phyloP scores from a whole-genome alignment of 2,888 invertebrate genomes.

The Kryphioiulus occultus region DNA sequence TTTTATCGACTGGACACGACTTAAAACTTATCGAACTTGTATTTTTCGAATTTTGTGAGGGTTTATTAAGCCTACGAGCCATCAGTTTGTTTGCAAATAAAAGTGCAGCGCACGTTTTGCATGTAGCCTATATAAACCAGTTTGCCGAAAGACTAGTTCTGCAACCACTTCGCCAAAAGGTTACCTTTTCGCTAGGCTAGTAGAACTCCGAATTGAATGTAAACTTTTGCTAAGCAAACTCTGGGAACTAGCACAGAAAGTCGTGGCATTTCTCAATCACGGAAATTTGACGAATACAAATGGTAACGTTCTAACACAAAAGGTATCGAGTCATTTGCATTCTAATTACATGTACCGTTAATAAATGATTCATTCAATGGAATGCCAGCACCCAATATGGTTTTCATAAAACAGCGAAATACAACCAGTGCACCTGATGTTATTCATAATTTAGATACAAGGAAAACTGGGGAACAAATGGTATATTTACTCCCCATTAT shows the following conservation, averaged over 20 bases:
- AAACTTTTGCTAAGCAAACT: slow-evolving; percentile 8
- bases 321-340: background rate
- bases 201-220: slow-evolving; percentile 9
- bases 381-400: background rate
- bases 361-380: background rate
- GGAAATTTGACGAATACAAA: background rate
- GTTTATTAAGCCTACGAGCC: background rate
- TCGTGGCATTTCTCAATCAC: background rate
- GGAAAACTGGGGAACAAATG: too few species aligned
- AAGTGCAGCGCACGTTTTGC: background rate
- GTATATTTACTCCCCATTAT: too few species aligned
- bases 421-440: background rate
- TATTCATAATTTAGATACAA: background rate
- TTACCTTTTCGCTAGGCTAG: slow-evolving; percentile 16
- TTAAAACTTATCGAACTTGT: background rate
- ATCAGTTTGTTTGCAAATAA: slow-evolving; percentile 3
- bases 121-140: slow-evolving; percentile 15
- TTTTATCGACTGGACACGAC: too few species aligned
- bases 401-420: background rate
- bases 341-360: background rate
- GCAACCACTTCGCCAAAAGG: background rate
- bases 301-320: background rate
- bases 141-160: background rate
- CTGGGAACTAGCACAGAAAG: background rate
- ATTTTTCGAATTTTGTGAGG: background rate